Conservation (phyloP, 2,888 invertebrate genomes). For the Spicauda simplicius region DNA sequence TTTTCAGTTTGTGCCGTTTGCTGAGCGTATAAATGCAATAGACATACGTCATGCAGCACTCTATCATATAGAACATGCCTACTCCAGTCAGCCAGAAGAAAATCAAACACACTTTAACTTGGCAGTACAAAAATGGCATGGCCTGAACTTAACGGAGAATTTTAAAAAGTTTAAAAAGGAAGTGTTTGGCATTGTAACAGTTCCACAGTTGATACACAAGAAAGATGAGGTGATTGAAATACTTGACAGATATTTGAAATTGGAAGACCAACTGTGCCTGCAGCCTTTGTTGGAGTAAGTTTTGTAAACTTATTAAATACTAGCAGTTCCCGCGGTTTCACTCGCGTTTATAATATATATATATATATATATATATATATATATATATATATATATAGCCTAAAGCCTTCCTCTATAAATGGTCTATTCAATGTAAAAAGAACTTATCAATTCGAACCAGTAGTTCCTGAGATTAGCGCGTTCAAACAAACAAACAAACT, state of each 20-base stretch:
- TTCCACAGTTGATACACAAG: slow-evolving; percentile 93
- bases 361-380: too few species aligned
- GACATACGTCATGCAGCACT: slow-evolving; percentile 92
- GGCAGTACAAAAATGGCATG: slow-evolving; percentile 94
- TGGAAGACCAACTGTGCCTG: slow-evolving; percentile 89
- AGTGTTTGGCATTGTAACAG: slow-evolving; percentile 90
- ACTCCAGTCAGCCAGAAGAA: slow-evolving; percentile 89
- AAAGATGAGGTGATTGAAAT: slow-evolving; percentile 90
- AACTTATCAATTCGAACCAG: too few species aligned
- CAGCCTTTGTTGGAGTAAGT: slow-evolving; percentile 95
- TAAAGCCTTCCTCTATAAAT: too few species aligned
- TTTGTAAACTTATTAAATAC: too few species aligned
- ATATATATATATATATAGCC: too few species aligned
- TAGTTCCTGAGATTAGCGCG: too few species aligned
- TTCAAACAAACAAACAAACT: too few species aligned
- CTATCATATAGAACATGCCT: slow-evolving; percentile 91
- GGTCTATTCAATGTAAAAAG: too few species aligned
- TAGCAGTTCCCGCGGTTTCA: too few species aligned
- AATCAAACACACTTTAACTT: slow-evolving; percentile 92
- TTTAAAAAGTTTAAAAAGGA: slow-evolving; percentile 91
- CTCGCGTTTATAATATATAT: too few species aligned
- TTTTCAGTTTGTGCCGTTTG: slow-evolving; percentile 93
- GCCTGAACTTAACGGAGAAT: slow-evolving; percentile 93
- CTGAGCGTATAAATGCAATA: slow-evolving; percentile 93
- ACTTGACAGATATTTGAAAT: slow-evolving; percentile 89